Evolutionary conservation across 2,888 invertebrate species (phyloP), one percentile per base, ranked within the genome.

Genomic region (Pyrochroa serraticornis): DNA sequence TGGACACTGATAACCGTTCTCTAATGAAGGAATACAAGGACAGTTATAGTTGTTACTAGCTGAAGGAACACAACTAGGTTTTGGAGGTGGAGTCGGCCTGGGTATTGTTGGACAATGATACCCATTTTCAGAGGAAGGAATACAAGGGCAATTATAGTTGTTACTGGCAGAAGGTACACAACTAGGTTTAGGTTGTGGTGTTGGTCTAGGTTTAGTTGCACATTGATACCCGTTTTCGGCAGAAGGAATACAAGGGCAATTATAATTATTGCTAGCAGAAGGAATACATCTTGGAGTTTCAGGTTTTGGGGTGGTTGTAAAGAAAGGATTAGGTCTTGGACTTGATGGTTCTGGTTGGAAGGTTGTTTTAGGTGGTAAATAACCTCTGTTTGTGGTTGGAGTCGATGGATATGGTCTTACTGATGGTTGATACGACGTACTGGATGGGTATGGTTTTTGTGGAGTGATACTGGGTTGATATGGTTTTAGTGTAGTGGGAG

Each of bases 1-100:
- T 35, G 58, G 63, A 47, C 48, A 46, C 44, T 53, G 79, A 80
- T 6, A 81, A n/a, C n/a, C n/a, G n/a, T n/a, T n/a, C n/a, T n/a
- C n/a, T n/a, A n/a, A n/a, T n/a, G n/a, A n/a, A n/a, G n/a, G n/a
- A n/a, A n/a, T n/a, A n/a, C n/a, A n/a, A n/a, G n/a, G n/a, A n/a
- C n/a, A n/a, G 70, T 63, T 80, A 79, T 73, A 56, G 13, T 38
- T 37, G n/a, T n/a, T n/a, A n/a, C n/a, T n/a, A n/a, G n/a, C n/a
- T n/a, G n/a, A n/a, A n/a, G n/a, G n/a, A n/a, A n/a, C n/a, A n/a
- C n/a, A n/a, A n/a, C n/a, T n/a, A n/a, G n/a, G n/a, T n/a, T n/a
- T n/a, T n/a, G n/a, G n/a, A 9, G 47, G 35, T 22, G 47, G 36
- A 5, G 45, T 44, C 30, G 34, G 41, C 2, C 22, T 22, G 2